Evolutionary conservation across 2,113 vertebrate genomes (phyloP).

Genomic region (Saccopteryx leptura): DNA sequence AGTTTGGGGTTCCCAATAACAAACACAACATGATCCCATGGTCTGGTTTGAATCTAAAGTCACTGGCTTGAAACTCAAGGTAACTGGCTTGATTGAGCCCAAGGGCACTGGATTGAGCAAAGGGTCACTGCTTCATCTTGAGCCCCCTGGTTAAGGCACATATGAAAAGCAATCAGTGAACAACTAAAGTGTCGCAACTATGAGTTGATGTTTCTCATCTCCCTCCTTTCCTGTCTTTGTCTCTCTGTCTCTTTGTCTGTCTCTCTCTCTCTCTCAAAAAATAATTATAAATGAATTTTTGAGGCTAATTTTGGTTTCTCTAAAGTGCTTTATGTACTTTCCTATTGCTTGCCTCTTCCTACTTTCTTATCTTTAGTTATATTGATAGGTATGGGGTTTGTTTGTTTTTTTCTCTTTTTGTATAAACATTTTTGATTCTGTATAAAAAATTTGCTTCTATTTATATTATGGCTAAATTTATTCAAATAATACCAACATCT

Average conservation of each 20-base stretch:
- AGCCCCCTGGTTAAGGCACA: no score
- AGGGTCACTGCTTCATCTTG: no score
- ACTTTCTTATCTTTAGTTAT: background rate
- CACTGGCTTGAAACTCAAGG: no score
- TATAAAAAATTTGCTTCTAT: background rate
- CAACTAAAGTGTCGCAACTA: no score
- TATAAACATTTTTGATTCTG: background rate
- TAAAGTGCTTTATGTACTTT: background rate
- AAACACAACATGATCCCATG: background rate
- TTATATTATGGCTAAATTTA: background rate
- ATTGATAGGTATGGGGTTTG: background rate
- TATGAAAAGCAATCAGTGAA: no score
- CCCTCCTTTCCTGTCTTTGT: no score
- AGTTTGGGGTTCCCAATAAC: background rate
- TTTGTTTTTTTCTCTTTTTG: background rate
- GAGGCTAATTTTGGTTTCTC: background rate
- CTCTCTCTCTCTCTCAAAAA: no score
- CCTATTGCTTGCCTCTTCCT: background rate
- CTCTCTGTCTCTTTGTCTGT: no score
- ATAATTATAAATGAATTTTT: background rate
- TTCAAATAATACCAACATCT: background rate
- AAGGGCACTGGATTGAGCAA: no score
- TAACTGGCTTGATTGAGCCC: no score
- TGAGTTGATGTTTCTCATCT: no score
- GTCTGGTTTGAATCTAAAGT: no score